Base-by-base conservation (phyloP, 2,888 invertebrate species). In the Scaptomyza reducta region DNA sequence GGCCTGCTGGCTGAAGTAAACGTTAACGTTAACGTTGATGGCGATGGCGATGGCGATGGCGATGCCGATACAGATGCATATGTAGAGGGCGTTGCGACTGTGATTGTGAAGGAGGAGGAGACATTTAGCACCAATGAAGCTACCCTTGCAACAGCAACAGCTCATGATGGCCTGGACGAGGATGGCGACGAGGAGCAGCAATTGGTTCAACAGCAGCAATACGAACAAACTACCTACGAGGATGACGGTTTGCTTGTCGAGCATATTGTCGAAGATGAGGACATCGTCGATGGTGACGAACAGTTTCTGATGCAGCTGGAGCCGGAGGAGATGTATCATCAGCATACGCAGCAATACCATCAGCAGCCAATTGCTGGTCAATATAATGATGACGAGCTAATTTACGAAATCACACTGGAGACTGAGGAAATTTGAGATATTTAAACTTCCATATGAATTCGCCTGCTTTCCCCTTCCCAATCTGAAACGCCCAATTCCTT, bases 371-470 rank as follows among this genome's bases (percentile, higher is more conserved):
- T 50, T 45, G 63, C 50, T 16, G 71, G 68, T 22, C 68, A 74
- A 3, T 72, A 68, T 6, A 79, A 69, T 18, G 70, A 66, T 6
- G 73, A 74, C 42, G 84, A 85, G 50, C 40, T 87, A 55, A 75
- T 87, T 55, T 87, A 77, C 61, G 87, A 84, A 70, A 85, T 85
- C 67, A 84, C 79, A 45, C 33, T 84, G 66, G 74, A 85, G 83
- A 67, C 79, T 71, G 83, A 78, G 57, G 79, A 79, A 31, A 87
- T 82, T 62, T 87, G 67, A 81, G 41, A 33, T 31, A 31, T 10
- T 38, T 9, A 22, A 22, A 18, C 29, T 38, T 57, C 25, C 6
- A 33, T n/a, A 10, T n/a, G 13, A 6, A 13, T 16, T 22, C 5
- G 27, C 25, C 6, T 14, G 18, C 13, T 18, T 4, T 11, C 10